These are phyloP conservation scores for Diglossa cyanea DNA, from an alignment of 2,797 vertebrate genomes.

Conservation along the genomic window DNA sequence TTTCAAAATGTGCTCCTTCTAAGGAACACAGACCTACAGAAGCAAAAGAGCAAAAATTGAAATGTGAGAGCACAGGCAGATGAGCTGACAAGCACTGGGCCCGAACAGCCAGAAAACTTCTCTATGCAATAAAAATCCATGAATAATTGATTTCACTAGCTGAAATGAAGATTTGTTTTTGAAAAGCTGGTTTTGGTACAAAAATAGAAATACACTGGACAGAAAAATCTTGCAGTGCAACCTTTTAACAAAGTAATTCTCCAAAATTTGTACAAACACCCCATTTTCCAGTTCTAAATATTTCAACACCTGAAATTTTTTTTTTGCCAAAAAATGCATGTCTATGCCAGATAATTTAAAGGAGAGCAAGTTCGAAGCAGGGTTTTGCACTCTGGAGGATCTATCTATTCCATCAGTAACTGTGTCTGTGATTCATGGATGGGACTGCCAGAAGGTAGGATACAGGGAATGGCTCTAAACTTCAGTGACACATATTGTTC, in stretches of 20 bases:
- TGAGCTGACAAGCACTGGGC: not conserved
- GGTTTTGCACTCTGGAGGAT: not conserved
- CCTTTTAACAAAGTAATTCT: not conserved
- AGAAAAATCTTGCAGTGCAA: not conserved
- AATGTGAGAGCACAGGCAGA: not conserved
- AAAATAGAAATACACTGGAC: not conserved
- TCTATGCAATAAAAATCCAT: conserved; percentile 7
- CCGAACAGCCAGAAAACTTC: conserved; percentile 29
- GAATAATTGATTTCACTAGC: conserved; percentile 39
- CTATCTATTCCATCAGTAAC: not conserved
- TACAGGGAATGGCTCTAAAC: conserved; percentile 14
- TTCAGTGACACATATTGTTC: conserved; percentile 6
- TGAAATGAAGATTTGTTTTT: not conserved
- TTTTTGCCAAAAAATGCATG: not conserved
- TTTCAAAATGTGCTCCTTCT: not conserved
- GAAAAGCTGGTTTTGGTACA: not conserved
- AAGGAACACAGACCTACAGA: not conserved
- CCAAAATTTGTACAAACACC: not conserved
- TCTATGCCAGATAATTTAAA: not conserved
- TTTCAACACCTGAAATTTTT: not conserved
- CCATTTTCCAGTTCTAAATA: not conserved
- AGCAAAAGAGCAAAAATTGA: not conserved
- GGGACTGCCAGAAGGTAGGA: not conserved
- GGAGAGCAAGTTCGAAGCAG: not conserved
- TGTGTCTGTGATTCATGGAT: not conserved